Percentiles rank a stretch among this genome's conserved stretches.
Conservation (phyloP, 2,113 vertebrate species). For the Polypterus bichir region DNA sequence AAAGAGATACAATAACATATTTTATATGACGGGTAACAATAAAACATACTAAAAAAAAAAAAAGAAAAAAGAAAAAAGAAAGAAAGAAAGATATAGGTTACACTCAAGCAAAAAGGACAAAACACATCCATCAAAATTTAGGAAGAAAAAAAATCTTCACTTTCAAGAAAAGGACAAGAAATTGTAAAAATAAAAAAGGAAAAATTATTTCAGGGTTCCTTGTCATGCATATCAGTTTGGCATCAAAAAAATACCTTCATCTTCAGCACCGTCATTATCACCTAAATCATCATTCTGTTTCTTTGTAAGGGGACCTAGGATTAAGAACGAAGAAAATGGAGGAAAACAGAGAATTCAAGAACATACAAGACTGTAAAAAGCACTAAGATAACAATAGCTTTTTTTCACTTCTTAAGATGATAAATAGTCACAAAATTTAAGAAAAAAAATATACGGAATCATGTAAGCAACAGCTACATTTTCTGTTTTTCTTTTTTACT, state of each 20-base stretch:
- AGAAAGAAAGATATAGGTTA: conserved; percentile 50
- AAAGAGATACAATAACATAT: conserved; percentile 37
- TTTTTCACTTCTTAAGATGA: conserved; percentile 15
- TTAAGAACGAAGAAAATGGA: conserved; percentile 95
- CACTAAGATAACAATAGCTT: conserved; percentile 54
- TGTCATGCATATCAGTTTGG: conserved; percentile 97
- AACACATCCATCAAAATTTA: conserved; percentile 89
- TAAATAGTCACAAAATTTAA: conserved; percentile 23
- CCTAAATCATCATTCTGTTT: conserved; percentile 99
- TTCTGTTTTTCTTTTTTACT: no score
- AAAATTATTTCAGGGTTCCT: conserved; percentile 73
- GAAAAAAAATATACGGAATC: conserved; percentile 31
- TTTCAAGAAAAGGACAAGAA: conserved; percentile 95
- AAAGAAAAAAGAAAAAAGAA: conserved; percentile 21
- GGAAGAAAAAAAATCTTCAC: conserved; percentile 75
- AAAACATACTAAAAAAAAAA: conserved; percentile 53
- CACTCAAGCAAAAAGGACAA: conserved; percentile 97
- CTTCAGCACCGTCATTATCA: conserved; percentile 98
- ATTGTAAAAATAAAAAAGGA: conserved; percentile 89
- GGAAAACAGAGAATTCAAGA: conserved; percentile 95
- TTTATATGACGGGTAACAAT: conserved; percentile 46
- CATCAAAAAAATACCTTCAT: conserved; percentile 95
- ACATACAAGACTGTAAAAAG: conserved; percentile 83
- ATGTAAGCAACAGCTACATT: no score
- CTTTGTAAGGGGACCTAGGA: conserved; percentile 99